Evolutionary conservation across 2,888 invertebrate genomes (phyloP).

Genomic region (Andrena dorsata): DNA sequence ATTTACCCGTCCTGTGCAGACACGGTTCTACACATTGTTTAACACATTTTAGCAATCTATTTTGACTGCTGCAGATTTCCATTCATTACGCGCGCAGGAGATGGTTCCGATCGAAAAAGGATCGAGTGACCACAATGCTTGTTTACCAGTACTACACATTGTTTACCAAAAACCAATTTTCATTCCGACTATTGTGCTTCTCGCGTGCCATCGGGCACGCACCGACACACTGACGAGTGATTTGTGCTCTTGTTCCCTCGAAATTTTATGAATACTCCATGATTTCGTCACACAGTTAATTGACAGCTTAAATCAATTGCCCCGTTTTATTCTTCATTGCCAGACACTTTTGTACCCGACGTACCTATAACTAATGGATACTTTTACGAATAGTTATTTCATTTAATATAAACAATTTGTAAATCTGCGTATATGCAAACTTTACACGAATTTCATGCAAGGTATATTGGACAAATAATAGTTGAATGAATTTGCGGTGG

Average conservation of each 20-base stretch:
- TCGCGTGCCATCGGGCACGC: background rate
- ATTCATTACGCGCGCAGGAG: slow-evolving; percentile 27
- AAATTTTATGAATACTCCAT: slow-evolving; percentile 22
- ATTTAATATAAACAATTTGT: slow-evolving; percentile 11
- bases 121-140: slow-evolving; percentile 32
- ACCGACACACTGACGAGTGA: slow-evolving; percentile 13
- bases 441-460: no score
- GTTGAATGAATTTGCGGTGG: no score
- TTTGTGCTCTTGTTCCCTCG: slow-evolving; percentile 14
- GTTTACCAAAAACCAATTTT: slow-evolving; percentile 56
- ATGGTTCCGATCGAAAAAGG: slow-evolving; percentile 24
- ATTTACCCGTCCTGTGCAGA: background rate
- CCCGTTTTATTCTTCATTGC: background rate
- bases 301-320: slow-evolving; percentile 20
- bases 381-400: background rate
- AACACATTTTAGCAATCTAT: slow-evolving; percentile 27
- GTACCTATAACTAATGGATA: background rate
- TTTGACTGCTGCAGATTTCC: slow-evolving; percentile 34
- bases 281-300: slow-evolving; percentile 31
- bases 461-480: no score
- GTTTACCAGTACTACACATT: slow-evolving; percentile 45
- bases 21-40: background rate
- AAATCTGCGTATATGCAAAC: background rate
- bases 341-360: slow-evolving; percentile 4
- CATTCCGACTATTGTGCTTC: slow-evolving; percentile 44